Percentiles rank a stretch among this genome's conserved stretches.
These are phyloP conservation scores for Lumbricus terrestris DNA, from an alignment of 2,888 invertebrate species.

Conservation along the genomic window DNA sequence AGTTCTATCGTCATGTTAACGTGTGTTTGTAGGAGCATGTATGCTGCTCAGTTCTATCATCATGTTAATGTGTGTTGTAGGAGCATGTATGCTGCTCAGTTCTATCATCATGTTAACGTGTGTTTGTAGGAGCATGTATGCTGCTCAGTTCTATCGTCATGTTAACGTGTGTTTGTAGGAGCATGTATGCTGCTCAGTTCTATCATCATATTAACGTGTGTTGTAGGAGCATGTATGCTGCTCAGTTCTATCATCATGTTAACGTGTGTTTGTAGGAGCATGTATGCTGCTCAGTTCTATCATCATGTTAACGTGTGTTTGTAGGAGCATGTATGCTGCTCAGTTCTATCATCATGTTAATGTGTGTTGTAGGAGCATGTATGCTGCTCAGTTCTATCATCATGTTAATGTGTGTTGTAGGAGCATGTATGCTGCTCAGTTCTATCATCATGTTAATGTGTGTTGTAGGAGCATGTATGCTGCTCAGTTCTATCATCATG, in stretches of 20 bases:
- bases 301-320: constrained; percentile 19
- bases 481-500: constrained; percentile 29
- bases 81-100: constrained; percentile 29
- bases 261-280: constrained; percentile 25
- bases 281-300: constrained; percentile 30
- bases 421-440: constrained; percentile 29
- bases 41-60: constrained; percentile 29
- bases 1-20: constrained; percentile 28
- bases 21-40: constrained; percentile 26
- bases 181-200: constrained; percentile 31
- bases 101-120: constrained; percentile 24
- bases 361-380: constrained; percentile 25
- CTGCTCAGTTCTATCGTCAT: constrained; percentile 29
- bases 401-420: constrained; percentile 23
- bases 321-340: constrained; percentile 30
- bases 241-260: constrained; percentile 28
- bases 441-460: constrained; percentile 23
- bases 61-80: constrained; percentile 23
- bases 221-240: constrained; percentile 29
- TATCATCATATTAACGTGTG: constrained; percentile 17
- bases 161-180: constrained; percentile 25
- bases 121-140: constrained; percentile 28
- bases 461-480: constrained; percentile 28
- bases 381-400: constrained; percentile 29
- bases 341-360: constrained; percentile 28